Evolutionary conservation across 2,888 invertebrate genomes (phyloP).

Genomic region (Scaptomyza cyrtandrae): DNA sequence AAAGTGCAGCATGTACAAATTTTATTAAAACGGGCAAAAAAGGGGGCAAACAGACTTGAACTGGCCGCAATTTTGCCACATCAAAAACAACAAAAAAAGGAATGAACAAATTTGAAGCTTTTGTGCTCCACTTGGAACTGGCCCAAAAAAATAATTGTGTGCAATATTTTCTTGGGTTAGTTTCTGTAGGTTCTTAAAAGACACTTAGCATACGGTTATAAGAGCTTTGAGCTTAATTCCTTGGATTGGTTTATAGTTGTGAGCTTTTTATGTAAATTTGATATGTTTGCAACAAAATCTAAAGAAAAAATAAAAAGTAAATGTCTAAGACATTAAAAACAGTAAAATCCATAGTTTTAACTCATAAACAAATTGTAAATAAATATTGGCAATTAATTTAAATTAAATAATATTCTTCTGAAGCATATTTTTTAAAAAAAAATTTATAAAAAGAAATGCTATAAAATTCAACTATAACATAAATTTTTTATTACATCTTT

Average conservation of each 20-base stretch:
- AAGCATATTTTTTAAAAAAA: no score
- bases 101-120: constrained; percentile 10
- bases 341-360: no score
- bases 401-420: no score
- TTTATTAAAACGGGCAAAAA: neutral
- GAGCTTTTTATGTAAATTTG: neutral
- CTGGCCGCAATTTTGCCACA: constrained; percentile 48
- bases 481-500: no score
- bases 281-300: neutral
- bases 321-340: no score
- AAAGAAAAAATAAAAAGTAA: neutral
- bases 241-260: neutral
- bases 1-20: constrained; percentile 15
- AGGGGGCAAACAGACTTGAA: constrained; percentile 9
- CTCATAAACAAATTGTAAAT: no score
- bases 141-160: constrained; percentile 32
- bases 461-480: no score
- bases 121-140: constrained; percentile 44
- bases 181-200: constrained; percentile 4
- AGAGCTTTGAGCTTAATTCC: neutral
- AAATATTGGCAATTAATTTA: no score
- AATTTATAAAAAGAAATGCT: no score
- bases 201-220: constrained; percentile 10
- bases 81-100: constrained; percentile 1
- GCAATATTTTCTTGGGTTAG: constrained; percentile 22